These are phyloP conservation scores for Phanerotoma sp. DNA, from an alignment of 2,888 invertebrate genomes.

Conservation along the genomic window DNA sequence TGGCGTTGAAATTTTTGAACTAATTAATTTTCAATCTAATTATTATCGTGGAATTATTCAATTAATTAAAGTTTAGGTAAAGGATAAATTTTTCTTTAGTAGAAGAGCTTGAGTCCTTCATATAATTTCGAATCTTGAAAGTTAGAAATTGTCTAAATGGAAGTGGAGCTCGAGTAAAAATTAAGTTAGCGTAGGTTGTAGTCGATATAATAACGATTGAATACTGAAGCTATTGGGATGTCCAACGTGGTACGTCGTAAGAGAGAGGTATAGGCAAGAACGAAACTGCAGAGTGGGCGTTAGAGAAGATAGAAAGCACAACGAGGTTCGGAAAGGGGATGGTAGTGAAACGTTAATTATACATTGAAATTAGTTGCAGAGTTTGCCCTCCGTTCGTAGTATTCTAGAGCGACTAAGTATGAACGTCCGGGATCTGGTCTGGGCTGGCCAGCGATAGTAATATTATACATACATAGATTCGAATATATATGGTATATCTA, in stretches of 20 bases:
- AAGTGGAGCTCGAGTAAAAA: conserved; percentile 45
- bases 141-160: conserved; percentile 4
- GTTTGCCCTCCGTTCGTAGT: conserved; percentile 53
- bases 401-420: conserved; percentile 54
- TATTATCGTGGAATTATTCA: not conserved
- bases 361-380: conserved; percentile 59
- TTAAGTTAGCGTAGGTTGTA: conserved; percentile 52
- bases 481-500: conserved; percentile 28
- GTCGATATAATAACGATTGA: conserved; percentile 56
- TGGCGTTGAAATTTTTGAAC: not conserved
- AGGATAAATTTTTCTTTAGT: conserved; percentile 10
- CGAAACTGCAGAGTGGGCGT: conserved; percentile 28
- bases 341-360: conserved; percentile 58
- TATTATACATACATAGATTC: conserved; percentile 45
- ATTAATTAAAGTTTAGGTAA: conserved; percentile 2
- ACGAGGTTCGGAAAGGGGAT: conserved; percentile 28
- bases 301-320: conserved; percentile 14
- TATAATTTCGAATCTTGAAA: not conserved
- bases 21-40: not conserved
- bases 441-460: conserved; percentile 38
- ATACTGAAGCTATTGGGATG: conserved; percentile 48
- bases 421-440: conserved; percentile 42
- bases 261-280: conserved; percentile 35
- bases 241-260: conserved; percentile 40
- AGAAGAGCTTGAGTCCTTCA: not conserved